These are phyloP conservation scores for Pachydiplax longipennis DNA, from an alignment of 2,888 invertebrate genomes.

Conservation along the genomic window DNA sequence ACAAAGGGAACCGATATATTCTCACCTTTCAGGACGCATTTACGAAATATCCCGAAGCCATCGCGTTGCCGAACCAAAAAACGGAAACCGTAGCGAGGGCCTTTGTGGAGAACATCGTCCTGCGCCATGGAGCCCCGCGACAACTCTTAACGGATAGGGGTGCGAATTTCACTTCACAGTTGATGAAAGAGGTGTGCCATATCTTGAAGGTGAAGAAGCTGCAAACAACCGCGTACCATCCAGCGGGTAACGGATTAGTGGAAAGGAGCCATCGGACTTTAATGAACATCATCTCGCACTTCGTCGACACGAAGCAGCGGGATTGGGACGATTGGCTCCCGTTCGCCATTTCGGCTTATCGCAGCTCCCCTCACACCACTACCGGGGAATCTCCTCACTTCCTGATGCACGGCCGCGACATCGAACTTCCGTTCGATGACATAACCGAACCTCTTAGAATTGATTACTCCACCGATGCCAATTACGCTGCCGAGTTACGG, in stretches of 20 bases:
- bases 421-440: neutral
- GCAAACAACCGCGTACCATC: conserved; percentile 54
- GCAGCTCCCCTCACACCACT: neutral
- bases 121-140: neutral
- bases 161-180: conserved; percentile 52
- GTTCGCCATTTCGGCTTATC: neutral
- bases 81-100: conserved; percentile 50
- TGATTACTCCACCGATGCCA: neutral
- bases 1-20: conserved; percentile 47
- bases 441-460: neutral
- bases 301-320: neutral
- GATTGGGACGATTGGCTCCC: neutral
- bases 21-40: conserved; percentile 50
- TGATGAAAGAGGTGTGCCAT: conserved; percentile 52
- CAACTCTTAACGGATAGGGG: neutral
- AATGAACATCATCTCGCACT: neutral
- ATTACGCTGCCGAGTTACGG: neutral
- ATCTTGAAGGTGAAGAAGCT: conserved; percentile 52
- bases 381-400: neutral
- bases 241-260: conserved; percentile 53
- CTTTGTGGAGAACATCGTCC: conserved; percentile 48
- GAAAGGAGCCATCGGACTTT: neutral
- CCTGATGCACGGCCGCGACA: neutral
- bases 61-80: conserved; percentile 51
- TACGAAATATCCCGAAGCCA: conserved; percentile 50